A percentile compares a stretch with the other conserved stretches of the same genome.
These are phyloP conservation scores for Pterocles burchelli DNA, from an alignment of 2,113 vertebrate genomes.

Conservation along the genomic window DNA sequence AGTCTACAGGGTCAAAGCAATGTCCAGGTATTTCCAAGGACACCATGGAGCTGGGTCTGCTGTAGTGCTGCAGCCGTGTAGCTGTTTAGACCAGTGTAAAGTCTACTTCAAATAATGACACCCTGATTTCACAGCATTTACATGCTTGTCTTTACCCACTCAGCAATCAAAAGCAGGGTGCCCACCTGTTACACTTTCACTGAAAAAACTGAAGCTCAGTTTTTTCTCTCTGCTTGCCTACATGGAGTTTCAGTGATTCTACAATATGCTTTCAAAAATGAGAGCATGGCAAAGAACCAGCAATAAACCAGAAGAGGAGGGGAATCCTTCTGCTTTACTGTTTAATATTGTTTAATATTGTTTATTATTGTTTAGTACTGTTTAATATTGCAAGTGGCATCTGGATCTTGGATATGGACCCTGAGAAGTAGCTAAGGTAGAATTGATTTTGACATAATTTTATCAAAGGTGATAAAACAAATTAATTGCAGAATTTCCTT, in stretches of 20 bases:
- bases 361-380: no score
- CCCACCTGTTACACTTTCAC: background rate
- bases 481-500: background rate
- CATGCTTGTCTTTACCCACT: background rate
- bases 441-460: background rate
- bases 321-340: background rate
- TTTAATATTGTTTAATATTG: no score
- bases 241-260: background rate
- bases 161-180: background rate
- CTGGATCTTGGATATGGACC: accelerated
- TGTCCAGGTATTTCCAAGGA: background rate
- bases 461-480: background rate
- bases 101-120: background rate
- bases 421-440: background rate
- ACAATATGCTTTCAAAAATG: background rate
- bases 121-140: background rate
- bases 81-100: background rate
- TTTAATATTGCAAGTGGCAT: background rate
- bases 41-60: background rate
- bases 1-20: background rate
- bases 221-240: background rate
- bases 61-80: background rate
- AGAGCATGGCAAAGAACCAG: background rate
- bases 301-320: background rate
- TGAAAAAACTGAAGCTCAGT: background rate